phyloP scores from a whole-genome alignment of 53 echinoderm and acorn worm species.

The Crossaster papposus region DNA sequence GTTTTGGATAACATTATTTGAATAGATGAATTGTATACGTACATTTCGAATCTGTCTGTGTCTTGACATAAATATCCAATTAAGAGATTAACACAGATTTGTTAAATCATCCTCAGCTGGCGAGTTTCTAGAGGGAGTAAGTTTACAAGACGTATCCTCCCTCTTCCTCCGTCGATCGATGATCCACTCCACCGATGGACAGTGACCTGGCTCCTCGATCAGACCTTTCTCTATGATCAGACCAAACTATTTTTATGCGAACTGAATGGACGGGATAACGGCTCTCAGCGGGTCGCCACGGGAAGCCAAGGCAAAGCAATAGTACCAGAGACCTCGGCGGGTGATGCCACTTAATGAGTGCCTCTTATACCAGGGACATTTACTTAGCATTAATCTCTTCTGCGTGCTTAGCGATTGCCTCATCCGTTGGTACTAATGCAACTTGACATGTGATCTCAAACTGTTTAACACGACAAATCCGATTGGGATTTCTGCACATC shows the following conservation, averaged over 20 bases:
- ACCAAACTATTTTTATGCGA: constrained; percentile 11
- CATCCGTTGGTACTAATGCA: not conserved
- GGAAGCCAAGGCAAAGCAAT: constrained; percentile 45
- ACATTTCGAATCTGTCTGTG: too few relatives aligned
- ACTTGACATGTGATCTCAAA: not conserved
- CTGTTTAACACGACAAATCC: not conserved
- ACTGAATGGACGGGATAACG: constrained; percentile 42
- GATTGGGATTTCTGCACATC: not conserved
- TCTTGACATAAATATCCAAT: too few relatives aligned
- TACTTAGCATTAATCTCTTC: not conserved
- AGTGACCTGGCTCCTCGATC: not conserved
- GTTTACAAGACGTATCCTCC: not conserved
- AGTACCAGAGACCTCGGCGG: constrained; percentile 20
- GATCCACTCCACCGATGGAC: not conserved
- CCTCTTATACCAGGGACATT: not conserved
- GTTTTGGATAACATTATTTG: too few relatives aligned
- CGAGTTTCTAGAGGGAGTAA: constrained; percentile 10
- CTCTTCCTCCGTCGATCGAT: constrained; percentile 23
- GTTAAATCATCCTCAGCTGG: too few relatives aligned
- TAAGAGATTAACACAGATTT: too few relatives aligned
- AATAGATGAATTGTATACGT: too few relatives aligned
- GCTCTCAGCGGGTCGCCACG: constrained; percentile 43
- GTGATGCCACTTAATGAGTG: constrained; percentile 7
- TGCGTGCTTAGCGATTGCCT: not conserved
- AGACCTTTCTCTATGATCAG: too few relatives aligned